Evolutionary conservation across 2,888 invertebrate genomes (phyloP), one percentile per base, ranked within the genome.

Genomic region (Thecocarcelia acutangulata): DNA sequence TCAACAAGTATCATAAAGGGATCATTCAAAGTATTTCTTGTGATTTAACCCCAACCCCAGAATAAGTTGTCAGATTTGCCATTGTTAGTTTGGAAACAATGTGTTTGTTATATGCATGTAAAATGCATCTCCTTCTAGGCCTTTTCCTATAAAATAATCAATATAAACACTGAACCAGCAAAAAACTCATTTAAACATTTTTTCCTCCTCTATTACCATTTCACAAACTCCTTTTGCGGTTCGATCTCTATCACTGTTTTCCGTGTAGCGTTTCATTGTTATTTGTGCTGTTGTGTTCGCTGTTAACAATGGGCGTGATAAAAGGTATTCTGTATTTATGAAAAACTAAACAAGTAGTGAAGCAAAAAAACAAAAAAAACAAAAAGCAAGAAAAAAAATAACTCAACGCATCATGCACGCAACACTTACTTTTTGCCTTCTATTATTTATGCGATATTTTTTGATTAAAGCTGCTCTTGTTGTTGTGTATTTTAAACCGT

Each of bases 251-350:
- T 64, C 79, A 68, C 59, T 33, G 54, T 79, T 66, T 54, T 37
- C 6, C 15, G 24, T 56, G 48, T 17, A 52, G 37, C 19, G 8
- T 74, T 58, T 56, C 37, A 61, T 61, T 76, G 59, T 61, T 61
- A 13, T 11, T n/a, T 28, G 40, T 40, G 33, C 44, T 56, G 28
- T 28, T 42, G 33, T 52, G 56, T n/a, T 17, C 19, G 42, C 9
- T 68, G 63, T 58, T 64, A 72, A 78, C 70, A 78, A 78, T 63
- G 58, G 77, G 70, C 77, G 77, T 78, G 77, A 72, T 70, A 72
- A 72, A 78, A 72, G 48, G 56, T 72, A 72, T 72, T 66, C 70
- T 59, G 8, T 52, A 64, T 69, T 69, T 54, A 37, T 76, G 46
- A 63, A 46, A 63, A 52, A 42, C 58, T 72, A 64, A 58, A 68